Conservation (phyloP, 2,888 invertebrate genomes). For the Erannis defoliaria region DNA sequence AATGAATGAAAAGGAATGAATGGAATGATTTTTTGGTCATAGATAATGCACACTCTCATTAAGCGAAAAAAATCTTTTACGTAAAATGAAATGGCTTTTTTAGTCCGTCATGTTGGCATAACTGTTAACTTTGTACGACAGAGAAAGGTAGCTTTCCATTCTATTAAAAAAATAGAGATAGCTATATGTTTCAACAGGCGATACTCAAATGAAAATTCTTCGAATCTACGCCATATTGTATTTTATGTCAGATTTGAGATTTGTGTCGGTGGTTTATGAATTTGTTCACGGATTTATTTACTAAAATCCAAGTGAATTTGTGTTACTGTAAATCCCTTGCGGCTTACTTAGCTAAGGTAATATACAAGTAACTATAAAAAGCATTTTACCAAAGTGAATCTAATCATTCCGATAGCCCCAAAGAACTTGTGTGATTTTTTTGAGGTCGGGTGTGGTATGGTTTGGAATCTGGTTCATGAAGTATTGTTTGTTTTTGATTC, state of each 20-base stretch:
- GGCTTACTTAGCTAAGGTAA: conserved; percentile 67
- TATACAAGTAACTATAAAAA: conserved; percentile 26
- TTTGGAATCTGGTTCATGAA: conserved; percentile 81
- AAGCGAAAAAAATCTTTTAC: conserved; percentile 26
- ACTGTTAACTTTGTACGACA: conserved; percentile 48
- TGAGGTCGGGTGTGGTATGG: conserved; percentile 71
- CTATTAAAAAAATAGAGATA: conserved; percentile 38
- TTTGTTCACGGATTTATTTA: conserved; percentile 59
- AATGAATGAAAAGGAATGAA: no score
- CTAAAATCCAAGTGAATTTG: conserved; percentile 57
- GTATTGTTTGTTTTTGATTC: conserved; percentile 80
- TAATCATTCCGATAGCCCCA: conserved; percentile 1
- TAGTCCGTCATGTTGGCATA: conserved; percentile 46
- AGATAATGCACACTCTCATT: no score
- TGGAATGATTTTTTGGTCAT: no score
- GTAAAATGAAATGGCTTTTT: conserved; percentile 45
- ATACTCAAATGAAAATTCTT: conserved; percentile 58
- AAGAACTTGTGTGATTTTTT: conserved; percentile 45
- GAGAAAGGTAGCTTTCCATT: conserved; percentile 34
- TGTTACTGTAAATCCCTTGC: conserved; percentile 52
- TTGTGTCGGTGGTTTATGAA: conserved; percentile 68
- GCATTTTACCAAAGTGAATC: neutral
- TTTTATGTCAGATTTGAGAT: conserved; percentile 75
- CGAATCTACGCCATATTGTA: conserved; percentile 80
- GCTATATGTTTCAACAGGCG: conserved; percentile 48